phyloP scores from a whole-genome alignment of 2,888 invertebrate genomes.

The Polymixis lichenea region DNA sequence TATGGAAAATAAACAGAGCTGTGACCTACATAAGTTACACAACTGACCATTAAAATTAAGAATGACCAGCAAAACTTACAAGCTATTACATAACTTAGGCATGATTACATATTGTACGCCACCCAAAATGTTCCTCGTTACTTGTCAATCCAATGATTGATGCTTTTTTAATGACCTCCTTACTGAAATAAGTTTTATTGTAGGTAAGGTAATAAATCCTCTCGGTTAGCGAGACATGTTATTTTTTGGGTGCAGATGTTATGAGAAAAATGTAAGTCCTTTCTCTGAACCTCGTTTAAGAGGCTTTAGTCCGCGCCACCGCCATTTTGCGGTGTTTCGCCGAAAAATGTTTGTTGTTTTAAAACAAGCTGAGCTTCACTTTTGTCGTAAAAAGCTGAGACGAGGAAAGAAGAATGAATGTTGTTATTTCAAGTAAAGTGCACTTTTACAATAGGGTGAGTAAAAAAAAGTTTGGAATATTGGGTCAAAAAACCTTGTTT shows the following conservation, averaged over 20 bases:
- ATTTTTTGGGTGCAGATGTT: conserved; percentile 42
- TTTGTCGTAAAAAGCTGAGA: conserved; percentile 3
- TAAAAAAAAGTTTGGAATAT: conserved; percentile 6
- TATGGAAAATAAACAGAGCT: not conserved
- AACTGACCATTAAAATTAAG: conserved; percentile 14
- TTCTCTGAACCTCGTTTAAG: conserved; percentile 20
- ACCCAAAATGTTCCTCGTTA: conserved; percentile 37
- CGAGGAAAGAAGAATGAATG: not conserved
- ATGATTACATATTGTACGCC: conserved; percentile 44
- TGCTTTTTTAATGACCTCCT: conserved; percentile 71
- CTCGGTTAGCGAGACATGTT: conserved; percentile 31
- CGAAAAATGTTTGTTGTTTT: conserved; percentile 20
- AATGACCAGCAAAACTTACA: conserved; percentile 37
- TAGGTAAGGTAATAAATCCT: conserved; percentile 42
- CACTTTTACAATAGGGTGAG: not conserved
- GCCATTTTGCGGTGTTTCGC: conserved; percentile 9
- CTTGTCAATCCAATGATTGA: conserved; percentile 71
- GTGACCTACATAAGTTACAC: conserved; percentile 15
- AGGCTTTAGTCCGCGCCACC: conserved; percentile 8
- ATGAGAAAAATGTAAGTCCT: conserved; percentile 14
- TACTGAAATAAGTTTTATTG: conserved; percentile 57
- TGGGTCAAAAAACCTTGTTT: not conserved
- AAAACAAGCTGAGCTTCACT: not conserved
- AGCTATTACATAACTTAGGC: conserved; percentile 41
- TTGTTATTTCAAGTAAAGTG: conserved; percentile 11